These are phyloP conservation scores for Lochmaea crataegi DNA, from an alignment of 2,888 invertebrate genomes.

Conservation along the genomic window DNA sequence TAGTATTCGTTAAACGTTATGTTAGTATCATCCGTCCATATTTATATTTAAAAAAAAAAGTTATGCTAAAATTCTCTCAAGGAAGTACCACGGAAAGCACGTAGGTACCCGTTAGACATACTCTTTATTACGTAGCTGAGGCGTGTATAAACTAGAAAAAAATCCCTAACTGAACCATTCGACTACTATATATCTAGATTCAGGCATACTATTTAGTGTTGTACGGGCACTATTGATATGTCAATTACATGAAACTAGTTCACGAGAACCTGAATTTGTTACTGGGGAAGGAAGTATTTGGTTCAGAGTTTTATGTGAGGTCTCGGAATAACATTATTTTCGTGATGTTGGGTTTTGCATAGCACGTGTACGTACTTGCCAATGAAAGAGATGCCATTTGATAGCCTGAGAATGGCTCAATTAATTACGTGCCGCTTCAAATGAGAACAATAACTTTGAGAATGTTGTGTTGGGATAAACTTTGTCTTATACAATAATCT, in stretches of 20 bases:
- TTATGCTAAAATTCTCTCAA: constrained; percentile 42
- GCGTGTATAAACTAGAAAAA: constrained; percentile 46
- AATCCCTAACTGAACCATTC: constrained; percentile 45
- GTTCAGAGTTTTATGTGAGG: constrained; percentile 12
- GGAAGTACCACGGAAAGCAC: constrained; percentile 42
- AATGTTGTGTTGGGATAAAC: background rate
- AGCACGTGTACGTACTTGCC: constrained; percentile 8
- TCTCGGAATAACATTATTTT: constrained; percentile 26
- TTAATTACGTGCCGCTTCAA: background rate
- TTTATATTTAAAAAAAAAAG: background rate
- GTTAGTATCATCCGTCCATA: background rate
- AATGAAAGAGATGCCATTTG: background rate
- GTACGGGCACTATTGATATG: constrained; percentile 59
- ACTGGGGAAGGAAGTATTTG: constrained; percentile 30
- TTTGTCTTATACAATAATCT: too few relatives aligned
- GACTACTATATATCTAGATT: constrained; percentile 37
- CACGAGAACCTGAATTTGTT: constrained; percentile 51
- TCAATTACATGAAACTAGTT: constrained; percentile 60
- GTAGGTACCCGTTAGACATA: constrained; percentile 43
- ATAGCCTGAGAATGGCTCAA: background rate
- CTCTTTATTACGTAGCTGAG: constrained; percentile 49
- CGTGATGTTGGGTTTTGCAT: constrained; percentile 13
- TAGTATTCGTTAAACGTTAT: too few relatives aligned
- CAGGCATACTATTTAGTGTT: constrained; percentile 56
- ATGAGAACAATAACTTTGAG: background rate